A percentile compares a stretch with the other conserved stretches of the same genome.
These are phyloP conservation scores for Ischnura elegans DNA, from an alignment of 2,888 invertebrate genomes.

Conservation along the genomic window DNA sequence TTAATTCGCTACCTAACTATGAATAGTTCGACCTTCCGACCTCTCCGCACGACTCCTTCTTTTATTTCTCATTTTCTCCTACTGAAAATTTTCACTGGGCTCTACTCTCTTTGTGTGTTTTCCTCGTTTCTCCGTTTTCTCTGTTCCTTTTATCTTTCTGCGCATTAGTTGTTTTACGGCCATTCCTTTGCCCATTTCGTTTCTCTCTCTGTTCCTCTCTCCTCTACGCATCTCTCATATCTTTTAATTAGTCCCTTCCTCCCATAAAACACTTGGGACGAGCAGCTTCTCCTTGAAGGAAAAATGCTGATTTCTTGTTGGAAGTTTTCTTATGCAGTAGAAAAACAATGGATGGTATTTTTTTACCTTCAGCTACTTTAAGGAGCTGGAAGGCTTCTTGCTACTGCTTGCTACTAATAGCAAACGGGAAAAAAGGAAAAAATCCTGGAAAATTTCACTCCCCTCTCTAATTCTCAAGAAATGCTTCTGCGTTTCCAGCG, in stretches of 20 bases:
- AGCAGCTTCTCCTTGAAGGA: background rate
- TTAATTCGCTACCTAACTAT: constrained; percentile 26
- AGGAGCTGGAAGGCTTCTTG: background rate
- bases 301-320: constrained; percentile 30
- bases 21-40: constrained; percentile 6
- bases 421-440: background rate
- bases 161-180: background rate
- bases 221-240: constrained; percentile 5
- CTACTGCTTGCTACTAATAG: background rate
- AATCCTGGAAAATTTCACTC: background rate
- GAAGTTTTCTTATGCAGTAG: background rate
- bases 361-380: background rate
- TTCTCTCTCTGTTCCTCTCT: background rate
- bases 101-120: background rate
- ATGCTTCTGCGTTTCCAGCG: background rate
- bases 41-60: background rate
- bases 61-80: background rate
- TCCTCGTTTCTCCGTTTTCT: background rate
- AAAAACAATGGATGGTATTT: constrained; percentile 27
- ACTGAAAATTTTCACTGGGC: background rate
- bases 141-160: background rate
- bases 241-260: background rate
- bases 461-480: background rate
- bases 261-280: constrained; percentile 19
- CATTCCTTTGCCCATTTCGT: background rate